Base-by-base conservation (phyloP, 2,113 vertebrate species). In the Nipponia nippon region DNA sequence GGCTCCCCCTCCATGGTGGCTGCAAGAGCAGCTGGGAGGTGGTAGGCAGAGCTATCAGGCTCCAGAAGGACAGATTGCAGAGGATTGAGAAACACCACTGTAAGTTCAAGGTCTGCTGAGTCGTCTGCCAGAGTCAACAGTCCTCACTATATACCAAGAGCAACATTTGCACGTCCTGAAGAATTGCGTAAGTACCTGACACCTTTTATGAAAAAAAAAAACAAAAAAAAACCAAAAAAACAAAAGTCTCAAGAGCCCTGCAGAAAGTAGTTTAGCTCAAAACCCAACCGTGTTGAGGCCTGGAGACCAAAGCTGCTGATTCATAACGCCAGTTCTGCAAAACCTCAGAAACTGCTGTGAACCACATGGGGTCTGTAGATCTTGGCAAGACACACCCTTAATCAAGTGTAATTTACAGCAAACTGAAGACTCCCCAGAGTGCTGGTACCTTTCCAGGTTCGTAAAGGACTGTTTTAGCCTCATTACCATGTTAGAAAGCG, bases 41-140 rank as follows among this genome's bases (percentile, higher is more conserved):
- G 27, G 56, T 29, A 27, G 26, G 52, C 81, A 85, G 38, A 87
- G 53, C 36, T 63, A 32, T 18, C 42, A 59, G 34, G 49, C 14
- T 95, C 19, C 80, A 58, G 50, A 65, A 2, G 22, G 49, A 78
- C 89, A 78, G 52, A 30, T n/a, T 36, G 10, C 9, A 65, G 46
- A 44, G 61, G 32, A 32, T 27, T 85, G 70, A 89, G 89, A 95
- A 96, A 88, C 32, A 65, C 30, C 25, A 32, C 0, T 0, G 61
- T 7, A 53, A 88, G 93, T 77, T 92, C 93, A 96, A 95, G 26
- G 96, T 83, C 87, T 93, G 25, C 36, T 3, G 32, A 90, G 46
- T 67, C 19, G 13, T 42, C 87, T 93, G 69, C 78, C 69, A 91
- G 77, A 97, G 59, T 94, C 96, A 91, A 83, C n/a, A 94, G 59